Conservation (phyloP, 2,797 vertebrate genomes). For the Coccyzus lansbergi region DNA sequence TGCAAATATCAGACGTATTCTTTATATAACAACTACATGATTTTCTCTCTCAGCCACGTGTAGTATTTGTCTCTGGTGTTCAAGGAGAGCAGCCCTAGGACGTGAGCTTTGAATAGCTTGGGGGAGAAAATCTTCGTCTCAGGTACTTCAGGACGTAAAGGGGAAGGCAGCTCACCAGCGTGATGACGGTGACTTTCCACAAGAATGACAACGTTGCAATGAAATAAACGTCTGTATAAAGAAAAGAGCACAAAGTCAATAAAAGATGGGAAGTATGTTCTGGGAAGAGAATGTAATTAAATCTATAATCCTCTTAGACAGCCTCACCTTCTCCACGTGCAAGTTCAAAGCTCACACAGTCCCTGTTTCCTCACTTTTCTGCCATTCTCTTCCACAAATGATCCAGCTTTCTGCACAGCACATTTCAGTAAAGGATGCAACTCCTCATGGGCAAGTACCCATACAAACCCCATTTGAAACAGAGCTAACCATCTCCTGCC, state of each 20-base stretch:
- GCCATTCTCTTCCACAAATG: background rate
- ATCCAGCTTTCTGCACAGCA: background rate
- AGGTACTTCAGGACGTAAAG: constrained; percentile 99
- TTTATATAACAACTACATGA: background rate
- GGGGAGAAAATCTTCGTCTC: constrained; percentile 93
- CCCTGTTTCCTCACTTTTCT: background rate
- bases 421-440: background rate
- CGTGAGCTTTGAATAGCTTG: constrained; percentile 97
- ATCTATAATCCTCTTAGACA: background rate
- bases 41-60: constrained; percentile 28
- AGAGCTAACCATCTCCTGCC: background rate
- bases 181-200: constrained; percentile 98
- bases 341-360: background rate
- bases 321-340: background rate
- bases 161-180: constrained; percentile 96
- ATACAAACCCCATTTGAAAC: background rate
- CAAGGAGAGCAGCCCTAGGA: constrained; percentile 73
- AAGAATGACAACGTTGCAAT: constrained; percentile 94
- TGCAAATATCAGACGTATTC: background rate
- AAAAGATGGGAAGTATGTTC: fast-evolving
- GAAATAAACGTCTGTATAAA: constrained; percentile 91
- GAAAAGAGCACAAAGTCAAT: background rate
- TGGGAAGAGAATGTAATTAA: background rate
- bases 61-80: background rate
- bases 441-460: background rate